Conservation (phyloP, 2,113 vertebrate species). For the Sturnira hondurensis region DNA sequence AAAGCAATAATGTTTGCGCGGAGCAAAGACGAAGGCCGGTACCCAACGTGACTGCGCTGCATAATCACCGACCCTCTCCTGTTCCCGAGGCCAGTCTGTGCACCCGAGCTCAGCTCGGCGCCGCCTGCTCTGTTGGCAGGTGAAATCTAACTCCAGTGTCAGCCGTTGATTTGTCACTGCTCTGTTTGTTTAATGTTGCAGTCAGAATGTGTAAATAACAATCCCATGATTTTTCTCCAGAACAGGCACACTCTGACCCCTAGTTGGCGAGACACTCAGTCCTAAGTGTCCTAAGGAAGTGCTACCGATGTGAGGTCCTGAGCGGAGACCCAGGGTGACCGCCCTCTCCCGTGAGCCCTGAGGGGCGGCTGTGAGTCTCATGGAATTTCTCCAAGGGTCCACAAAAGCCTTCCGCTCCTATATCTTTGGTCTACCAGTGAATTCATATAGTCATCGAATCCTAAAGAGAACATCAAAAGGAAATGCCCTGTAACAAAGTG, state of each 20-base stretch:
- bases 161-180: background rate
- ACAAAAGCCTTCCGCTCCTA: background rate
- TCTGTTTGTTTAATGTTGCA: background rate
- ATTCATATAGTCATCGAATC: background rate
- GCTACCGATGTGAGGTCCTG: background rate
- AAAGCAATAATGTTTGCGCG: constrained; percentile 61
- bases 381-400: background rate
- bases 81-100: background rate
- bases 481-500: background rate
- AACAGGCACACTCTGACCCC: background rate
- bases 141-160: background rate
- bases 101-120: background rate
- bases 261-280: background rate
- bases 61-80: background rate
- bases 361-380: background rate
- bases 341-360: background rate
- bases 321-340: background rate
- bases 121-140: background rate
- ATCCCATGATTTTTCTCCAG: background rate
- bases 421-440: background rate
- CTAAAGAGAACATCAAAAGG: background rate
- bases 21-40: background rate
- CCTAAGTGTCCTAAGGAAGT: too few relatives aligned
- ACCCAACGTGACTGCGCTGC: background rate
- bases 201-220: background rate